These are phyloP conservation scores for Muscicapa adusta DNA, from an alignment of 2,113 vertebrate species.

Conservation along the genomic window DNA sequence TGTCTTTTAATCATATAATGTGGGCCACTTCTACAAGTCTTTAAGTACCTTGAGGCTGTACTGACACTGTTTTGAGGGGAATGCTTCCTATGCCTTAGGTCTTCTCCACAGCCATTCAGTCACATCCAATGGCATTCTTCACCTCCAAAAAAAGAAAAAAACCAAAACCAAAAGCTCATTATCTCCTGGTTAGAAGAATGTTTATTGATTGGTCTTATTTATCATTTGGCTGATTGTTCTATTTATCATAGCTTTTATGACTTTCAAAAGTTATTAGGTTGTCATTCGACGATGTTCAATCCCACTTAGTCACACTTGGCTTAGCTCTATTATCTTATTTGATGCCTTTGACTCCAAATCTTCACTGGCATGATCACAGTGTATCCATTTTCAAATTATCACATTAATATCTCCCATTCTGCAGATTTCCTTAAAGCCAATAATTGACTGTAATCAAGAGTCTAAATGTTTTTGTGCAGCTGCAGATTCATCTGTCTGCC, in stretches of 20 bases:
- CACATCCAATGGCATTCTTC: background rate
- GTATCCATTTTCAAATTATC: slow-evolving; percentile 2
- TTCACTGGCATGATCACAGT: background rate
- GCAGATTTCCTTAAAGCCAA: background rate
- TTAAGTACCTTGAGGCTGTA: background rate
- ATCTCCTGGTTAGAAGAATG: background rate
- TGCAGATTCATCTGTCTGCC: background rate
- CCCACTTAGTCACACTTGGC: background rate
- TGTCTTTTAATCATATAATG: background rate
- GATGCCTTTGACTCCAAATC: background rate
- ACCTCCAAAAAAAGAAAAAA: too few relatives aligned
- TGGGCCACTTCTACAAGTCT: background rate
- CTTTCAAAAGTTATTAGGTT: slow-evolving; percentile 9
- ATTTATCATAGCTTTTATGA: background rate
- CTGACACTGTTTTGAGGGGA: background rate
- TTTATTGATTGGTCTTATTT: background rate
- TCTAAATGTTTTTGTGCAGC: background rate
- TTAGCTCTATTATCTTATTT: background rate
- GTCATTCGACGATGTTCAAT: background rate
- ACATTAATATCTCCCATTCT: slow-evolving; percentile 1
- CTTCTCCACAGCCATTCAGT: background rate
- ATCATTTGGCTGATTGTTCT: background rate
- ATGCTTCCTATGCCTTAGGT: background rate
- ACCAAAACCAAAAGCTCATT: background rate
- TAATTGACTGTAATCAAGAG: slow-evolving; percentile 1